Evolutionary conservation across 2,113 vertebrate genomes (phyloP).

Genomic region (Oryctolagus cuniculus): mOryCun1.1 NC_091442.1:49742001-49742500

Average conservation of each 20-base stretch:
- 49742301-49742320: neutral
- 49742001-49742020: too few species aligned
- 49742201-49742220: neutral
- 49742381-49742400: neutral
- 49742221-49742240: neutral
- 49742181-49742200: too few species aligned
- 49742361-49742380: neutral
- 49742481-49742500: too few species aligned
- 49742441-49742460: neutral
- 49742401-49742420: neutral
- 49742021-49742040: too few species aligned
- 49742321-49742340: neutral
- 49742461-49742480: neutral
- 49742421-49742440: neutral
- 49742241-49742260: neutral
- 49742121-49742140: too few species aligned
- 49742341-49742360: neutral
- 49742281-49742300: constrained; percentile 16
- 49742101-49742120: too few species aligned
- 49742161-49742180: too few species aligned
- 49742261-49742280: neutral
- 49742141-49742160: too few species aligned
- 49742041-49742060: too few species aligned
- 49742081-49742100: too few species aligned
- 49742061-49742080: too few species aligned